Evolutionary conservation across 1,140 invertebrate species (phyloP), one percentile per base, ranked within the genome.

Genomic region (Sinella curviseta): DNA sequence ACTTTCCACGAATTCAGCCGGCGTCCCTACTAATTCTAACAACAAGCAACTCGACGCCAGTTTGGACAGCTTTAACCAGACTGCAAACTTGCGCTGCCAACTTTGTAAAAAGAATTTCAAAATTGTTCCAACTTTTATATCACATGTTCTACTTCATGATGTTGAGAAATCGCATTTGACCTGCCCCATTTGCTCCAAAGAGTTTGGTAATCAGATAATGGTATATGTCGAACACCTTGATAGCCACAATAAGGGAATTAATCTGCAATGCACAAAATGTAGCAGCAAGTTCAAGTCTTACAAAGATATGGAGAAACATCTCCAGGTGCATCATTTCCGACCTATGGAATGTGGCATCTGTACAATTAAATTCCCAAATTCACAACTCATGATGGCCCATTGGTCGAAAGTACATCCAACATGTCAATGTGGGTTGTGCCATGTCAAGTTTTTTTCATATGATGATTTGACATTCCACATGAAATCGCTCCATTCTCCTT

Each of bases 101-200:
- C 31, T 70, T 33, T 70, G 65, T n/a, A 70, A 70, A 70, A 30
- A 70, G 31, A 70, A 31, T n/a, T 70, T 70, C 24, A 70, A 70
- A n/a, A 30, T 33, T 24, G 31, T 33, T 1, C 30, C 65, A 12
- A 30, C 12, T 8, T 70, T 31, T n/a, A 70, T 70, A 17, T 70
- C 65, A 12, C 65, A 70, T 33, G 31, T 70, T 30, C 12, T 70
- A 14, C 3, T 4, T 1, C 65, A 70, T n/a, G 65, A 4, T 12
- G 30, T 17, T 30, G 65, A 70, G 12, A 48, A 48, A 20, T 8
- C 8, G 28, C 3, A 1, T 12, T 33, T 70, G 4, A 30, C 30
- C 3, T 70, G 65, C 31, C 65, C 65, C 12, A 3, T 30, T 70
- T 70, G 65, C 31, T 4, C 26, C 3, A 70, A 70, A 2, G 30